Percentiles rank a stretch among this genome's conserved stretches.
phyloP scores from a whole-genome alignment of 2,797 vertebrate species.

The Nyctalus aviator region DNA sequence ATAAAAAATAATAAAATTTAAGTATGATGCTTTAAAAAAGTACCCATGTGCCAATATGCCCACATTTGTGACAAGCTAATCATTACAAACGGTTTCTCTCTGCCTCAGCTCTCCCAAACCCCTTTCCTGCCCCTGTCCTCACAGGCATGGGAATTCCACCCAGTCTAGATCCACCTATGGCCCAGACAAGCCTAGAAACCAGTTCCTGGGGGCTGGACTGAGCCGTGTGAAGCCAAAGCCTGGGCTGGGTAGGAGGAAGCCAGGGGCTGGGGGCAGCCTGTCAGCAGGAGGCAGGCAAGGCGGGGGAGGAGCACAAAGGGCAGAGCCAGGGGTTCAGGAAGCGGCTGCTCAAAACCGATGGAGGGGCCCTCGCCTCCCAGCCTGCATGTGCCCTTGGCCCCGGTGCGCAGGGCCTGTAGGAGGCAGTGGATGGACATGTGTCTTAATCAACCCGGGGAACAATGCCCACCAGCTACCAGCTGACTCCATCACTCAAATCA shows the following conservation, averaged over 20 bases:
- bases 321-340: neutral
- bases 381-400: neutral
- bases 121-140: neutral
- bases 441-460: neutral
- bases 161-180: neutral
- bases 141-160: neutral
- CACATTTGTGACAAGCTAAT: neutral
- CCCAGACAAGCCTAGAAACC: neutral
- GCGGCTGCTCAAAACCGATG: neutral
- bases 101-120: neutral
- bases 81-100: neutral
- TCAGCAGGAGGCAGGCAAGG: neutral
- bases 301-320: neutral
- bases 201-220: neutral
- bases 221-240: neutral
- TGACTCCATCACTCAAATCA: constrained; percentile 24
- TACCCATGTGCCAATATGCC: neutral
- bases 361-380: neutral
- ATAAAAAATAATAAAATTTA: neutral
- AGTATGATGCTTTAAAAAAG: constrained; percentile 20
- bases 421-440: neutral
- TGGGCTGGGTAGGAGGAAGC: neutral
- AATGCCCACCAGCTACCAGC: neutral
- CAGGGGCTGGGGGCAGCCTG: too few species aligned
- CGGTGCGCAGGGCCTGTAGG: neutral